Conservation (phyloP, 2,113 vertebrate species). For the Lycaon pictus region DNA sequence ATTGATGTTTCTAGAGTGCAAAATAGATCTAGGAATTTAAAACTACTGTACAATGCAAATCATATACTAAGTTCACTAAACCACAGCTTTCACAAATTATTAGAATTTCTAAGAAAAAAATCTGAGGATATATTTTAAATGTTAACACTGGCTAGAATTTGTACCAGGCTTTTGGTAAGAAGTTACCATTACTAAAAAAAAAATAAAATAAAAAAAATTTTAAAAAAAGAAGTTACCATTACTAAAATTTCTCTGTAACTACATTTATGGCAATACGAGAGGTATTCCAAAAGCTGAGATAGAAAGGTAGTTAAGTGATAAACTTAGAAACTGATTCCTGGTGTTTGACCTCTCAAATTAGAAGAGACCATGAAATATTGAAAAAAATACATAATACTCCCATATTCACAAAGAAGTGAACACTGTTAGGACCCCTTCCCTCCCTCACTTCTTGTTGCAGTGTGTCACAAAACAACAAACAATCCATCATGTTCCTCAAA, state of each 20-base stretch:
- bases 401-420: not conserved
- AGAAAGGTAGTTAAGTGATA: not conserved
- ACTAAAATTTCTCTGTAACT: slow-evolving; percentile 12
- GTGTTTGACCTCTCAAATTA: slow-evolving; percentile 28
- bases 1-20: slow-evolving; percentile 60
- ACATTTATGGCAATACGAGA: not conserved
- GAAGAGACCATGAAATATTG: not conserved
- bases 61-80: slow-evolving; percentile 42
- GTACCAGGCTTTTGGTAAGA: not conserved
- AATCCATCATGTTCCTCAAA: slow-evolving; percentile 53
- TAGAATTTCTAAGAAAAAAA: slow-evolving; percentile 40
- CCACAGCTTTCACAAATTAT: not conserved
- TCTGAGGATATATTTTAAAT: not conserved
- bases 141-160: not conserved
- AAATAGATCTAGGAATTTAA: slow-evolving; percentile 60
- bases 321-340: not conserved
- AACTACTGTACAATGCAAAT: slow-evolving; percentile 61
- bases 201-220: no score
- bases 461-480: not conserved
- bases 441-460: not conserved
- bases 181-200: slow-evolving; percentile 42
- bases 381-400: not conserved
- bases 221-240: slow-evolving; percentile 31
- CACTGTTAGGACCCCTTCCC: not conserved
- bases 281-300: not conserved